Conservation (phyloP, 1,140 invertebrate species). For the Leptopilina clavipes region DNA sequence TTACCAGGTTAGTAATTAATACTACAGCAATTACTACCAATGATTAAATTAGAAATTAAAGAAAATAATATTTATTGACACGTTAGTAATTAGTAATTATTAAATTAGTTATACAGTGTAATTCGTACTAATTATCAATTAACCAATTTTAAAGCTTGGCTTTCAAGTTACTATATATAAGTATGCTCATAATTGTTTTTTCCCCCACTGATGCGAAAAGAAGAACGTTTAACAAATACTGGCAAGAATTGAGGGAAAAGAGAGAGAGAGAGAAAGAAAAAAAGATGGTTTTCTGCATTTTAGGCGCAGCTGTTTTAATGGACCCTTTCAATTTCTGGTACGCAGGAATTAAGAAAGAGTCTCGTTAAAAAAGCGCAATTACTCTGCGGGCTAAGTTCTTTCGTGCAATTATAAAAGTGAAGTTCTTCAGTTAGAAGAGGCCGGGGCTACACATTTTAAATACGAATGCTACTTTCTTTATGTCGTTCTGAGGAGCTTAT, state of each 20-base stretch:
- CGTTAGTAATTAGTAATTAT: too few species aligned
- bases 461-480: constrained; percentile 20
- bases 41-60: too few species aligned
- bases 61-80: too few species aligned
- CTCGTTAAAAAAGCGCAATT: constrained; percentile 17
- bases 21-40: too few species aligned
- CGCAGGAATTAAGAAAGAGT: constrained; percentile 4
- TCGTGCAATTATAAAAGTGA: constrained; percentile 8
- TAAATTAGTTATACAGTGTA: too few species aligned
- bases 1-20: too few species aligned
- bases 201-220: too few species aligned
- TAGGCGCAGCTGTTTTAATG: constrained; percentile 18
- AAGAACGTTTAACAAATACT: not conserved
- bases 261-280: not conserved
- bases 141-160: too few species aligned
- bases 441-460: constrained; percentile 1
- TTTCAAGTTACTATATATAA: too few species aligned
- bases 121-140: too few species aligned
- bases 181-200: too few species aligned
- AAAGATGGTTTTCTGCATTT: constrained; percentile 3
- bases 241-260: not conserved
- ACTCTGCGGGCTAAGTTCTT: constrained; percentile 7
- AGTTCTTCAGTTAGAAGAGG: not conserved
- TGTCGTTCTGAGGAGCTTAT: constrained; percentile 9
- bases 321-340: not conserved